Evolutionary conservation across 2,888 invertebrate genomes (phyloP).

Genomic region (Furcula furcula): DNA sequence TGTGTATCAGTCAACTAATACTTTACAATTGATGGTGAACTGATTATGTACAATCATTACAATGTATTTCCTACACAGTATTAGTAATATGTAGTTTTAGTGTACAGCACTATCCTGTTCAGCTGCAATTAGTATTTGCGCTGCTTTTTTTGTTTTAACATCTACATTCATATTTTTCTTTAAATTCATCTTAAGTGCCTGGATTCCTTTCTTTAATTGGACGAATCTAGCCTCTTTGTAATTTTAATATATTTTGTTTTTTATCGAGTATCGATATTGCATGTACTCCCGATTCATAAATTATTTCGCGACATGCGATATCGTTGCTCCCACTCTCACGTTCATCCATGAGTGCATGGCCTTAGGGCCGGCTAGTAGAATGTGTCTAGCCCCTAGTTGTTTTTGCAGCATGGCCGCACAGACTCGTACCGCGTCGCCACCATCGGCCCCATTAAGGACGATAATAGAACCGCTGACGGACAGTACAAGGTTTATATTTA

Average conservation of each 20-base stretch:
- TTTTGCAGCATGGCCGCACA: slow-evolving; percentile 94
- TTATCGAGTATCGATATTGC: slow-evolving; percentile 41
- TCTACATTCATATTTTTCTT: slow-evolving; percentile 17
- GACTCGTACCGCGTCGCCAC: slow-evolving; percentile 99
- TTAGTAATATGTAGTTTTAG: slow-evolving; percentile 17
- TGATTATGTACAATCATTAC: slow-evolving; percentile 18
- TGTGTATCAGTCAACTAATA: slow-evolving; percentile 26
- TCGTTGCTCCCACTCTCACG: slow-evolving; percentile 38
- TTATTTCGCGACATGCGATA: slow-evolving; percentile 36
- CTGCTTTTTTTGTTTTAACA: slow-evolving; percentile 19
- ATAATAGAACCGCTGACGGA: slow-evolving; percentile 97
- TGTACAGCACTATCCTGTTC: slow-evolving; percentile 20
- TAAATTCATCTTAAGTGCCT: slow-evolving; percentile 17
- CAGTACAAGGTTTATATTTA: slow-evolving; percentile 90
- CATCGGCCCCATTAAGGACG: slow-evolving; percentile 94
- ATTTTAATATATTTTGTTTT: slow-evolving; percentile 29
- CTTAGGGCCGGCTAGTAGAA: slow-evolving; percentile 77
- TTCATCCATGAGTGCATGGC: slow-evolving; percentile 69
- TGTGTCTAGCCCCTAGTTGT: slow-evolving; percentile 81
- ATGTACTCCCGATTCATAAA: slow-evolving; percentile 17
- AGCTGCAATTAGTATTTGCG: slow-evolving; percentile 15
- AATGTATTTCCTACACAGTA: slow-evolving; percentile 18
- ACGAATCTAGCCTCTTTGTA: slow-evolving; percentile 21
- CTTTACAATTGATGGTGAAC: slow-evolving; percentile 30
- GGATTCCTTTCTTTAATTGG: slow-evolving; percentile 14